These are phyloP conservation scores for Caenorhabditis remanei DNA, from an alignment of 1,140 invertebrate species.

Conservation along the genomic window DNA sequence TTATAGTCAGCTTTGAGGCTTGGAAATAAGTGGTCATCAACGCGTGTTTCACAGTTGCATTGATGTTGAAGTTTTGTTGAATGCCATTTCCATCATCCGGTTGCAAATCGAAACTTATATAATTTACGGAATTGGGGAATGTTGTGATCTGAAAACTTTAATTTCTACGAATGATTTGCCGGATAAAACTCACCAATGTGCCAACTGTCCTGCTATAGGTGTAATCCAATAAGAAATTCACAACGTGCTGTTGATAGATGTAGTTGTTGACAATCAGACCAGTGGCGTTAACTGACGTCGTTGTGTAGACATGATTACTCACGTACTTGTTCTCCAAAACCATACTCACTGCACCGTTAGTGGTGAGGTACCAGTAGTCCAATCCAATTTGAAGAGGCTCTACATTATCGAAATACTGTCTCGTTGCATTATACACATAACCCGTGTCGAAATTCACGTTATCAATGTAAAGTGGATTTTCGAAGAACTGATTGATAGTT, in stretches of 20 bases:
- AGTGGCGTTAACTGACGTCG: background rate
- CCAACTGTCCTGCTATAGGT: background rate
- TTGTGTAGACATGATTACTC: background rate
- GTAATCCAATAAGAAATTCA: background rate
- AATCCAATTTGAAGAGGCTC: constrained; percentile 7
- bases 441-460: background rate
- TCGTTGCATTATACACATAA: background rate
- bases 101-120: background rate
- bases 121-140: background rate
- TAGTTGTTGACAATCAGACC: background rate
- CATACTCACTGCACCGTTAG: background rate
- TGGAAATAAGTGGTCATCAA: background rate
- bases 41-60: background rate
- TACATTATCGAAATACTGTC: background rate
- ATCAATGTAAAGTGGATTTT: background rate
- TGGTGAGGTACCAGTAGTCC: background rate
- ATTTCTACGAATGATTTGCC: no score
- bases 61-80: background rate
- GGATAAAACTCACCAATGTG: background rate
- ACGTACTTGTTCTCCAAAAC: background rate
- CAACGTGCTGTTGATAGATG: background rate
- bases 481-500: background rate
- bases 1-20: background rate
- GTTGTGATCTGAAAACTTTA: background rate
- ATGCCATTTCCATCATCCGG: background rate